These are phyloP conservation scores for Gonocerus acuteangulatus DNA, from an alignment of 2,888 invertebrate genomes.

Conservation along the genomic window DNA sequence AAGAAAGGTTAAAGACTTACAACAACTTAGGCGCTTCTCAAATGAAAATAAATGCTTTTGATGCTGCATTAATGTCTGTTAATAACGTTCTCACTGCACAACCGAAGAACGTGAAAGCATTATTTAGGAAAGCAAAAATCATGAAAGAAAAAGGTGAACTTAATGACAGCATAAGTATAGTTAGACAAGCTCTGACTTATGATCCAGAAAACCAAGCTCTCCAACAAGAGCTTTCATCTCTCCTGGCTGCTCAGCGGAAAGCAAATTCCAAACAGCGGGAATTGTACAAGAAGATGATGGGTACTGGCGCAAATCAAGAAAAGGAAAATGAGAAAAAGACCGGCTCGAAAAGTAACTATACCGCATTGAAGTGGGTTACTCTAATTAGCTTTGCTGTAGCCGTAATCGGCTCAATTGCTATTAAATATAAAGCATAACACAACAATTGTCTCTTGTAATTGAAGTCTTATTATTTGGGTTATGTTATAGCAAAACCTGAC, in stretches of 20 bases:
- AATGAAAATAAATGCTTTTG: slow-evolving; percentile 76
- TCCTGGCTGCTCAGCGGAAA: slow-evolving; percentile 51
- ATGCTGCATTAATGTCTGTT: slow-evolving; percentile 75
- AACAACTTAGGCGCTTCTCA: slow-evolving; percentile 92
- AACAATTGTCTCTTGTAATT: not conserved
- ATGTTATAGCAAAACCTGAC: not conserved
- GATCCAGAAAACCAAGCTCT: slow-evolving; percentile 58
- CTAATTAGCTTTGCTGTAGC: slow-evolving; percentile 60
- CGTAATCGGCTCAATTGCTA: slow-evolving; percentile 63
- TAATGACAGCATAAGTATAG: slow-evolving; percentile 58
- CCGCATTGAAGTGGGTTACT: slow-evolving; percentile 51
- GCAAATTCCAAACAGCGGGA: slow-evolving; percentile 55
- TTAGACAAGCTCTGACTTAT: slow-evolving; percentile 55
- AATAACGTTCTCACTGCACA: slow-evolving; percentile 75
- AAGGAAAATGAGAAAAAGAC: slow-evolving; percentile 12
- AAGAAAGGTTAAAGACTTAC: slow-evolving; percentile 73
- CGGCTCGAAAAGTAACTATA: slow-evolving; percentile 1
- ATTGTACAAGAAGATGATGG: slow-evolving; percentile 62
- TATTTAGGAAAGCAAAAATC: slow-evolving; percentile 71
- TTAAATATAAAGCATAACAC: slow-evolving; percentile 55
- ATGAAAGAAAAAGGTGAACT: slow-evolving; percentile 56
- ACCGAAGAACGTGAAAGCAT: slow-evolving; percentile 81
- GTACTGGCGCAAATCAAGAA: slow-evolving; percentile 39
- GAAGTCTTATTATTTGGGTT: not conserved
- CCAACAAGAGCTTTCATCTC: slow-evolving; percentile 50